A percentile compares a stretch with the other conserved stretches of the same genome.
Conservation (phyloP, 2,797 vertebrate genomes). For the Catharus ustulatus region DNA sequence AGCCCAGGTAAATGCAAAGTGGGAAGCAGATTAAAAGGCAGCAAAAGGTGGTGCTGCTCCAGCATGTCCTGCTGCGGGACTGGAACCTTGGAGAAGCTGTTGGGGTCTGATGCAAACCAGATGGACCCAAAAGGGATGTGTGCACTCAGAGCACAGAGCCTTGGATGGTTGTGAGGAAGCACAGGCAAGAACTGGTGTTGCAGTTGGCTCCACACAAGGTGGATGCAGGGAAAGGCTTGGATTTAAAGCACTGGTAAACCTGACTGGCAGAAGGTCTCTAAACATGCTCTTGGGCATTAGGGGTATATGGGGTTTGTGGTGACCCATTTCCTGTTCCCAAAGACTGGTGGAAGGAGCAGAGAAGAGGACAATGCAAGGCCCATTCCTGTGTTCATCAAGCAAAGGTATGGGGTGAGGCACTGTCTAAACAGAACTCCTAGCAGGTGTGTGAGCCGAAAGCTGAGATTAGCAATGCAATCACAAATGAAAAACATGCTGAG, state of each 20-base stretch:
- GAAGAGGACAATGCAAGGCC: neutral
- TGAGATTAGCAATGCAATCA: neutral
- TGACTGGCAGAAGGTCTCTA: neutral
- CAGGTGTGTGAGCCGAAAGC: neutral
- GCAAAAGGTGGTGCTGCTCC: neutral
- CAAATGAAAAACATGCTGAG: neutral
- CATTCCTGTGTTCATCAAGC: neutral
- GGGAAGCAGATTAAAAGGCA: neutral
- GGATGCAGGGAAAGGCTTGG: neutral
- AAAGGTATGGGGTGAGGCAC: constrained; percentile 19
- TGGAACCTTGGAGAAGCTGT: neutral
- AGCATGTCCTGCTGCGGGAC: neutral
- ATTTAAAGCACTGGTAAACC: neutral
- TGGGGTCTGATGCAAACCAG: neutral
- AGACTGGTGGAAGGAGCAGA: neutral
- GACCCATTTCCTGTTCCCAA: neutral
- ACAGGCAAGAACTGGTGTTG: neutral
- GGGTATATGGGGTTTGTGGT: neutral
- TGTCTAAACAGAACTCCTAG: neutral
- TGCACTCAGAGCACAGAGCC: rapidly evolving
- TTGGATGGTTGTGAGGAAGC: neutral
- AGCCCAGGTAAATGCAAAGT: neutral
- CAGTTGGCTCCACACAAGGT: neutral
- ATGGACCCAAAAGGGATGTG: rapidly evolving
- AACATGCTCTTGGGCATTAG: neutral